Evolutionary conservation across 2,888 invertebrate species (phyloP).

Genomic region (Euphydryas editha): DNA sequence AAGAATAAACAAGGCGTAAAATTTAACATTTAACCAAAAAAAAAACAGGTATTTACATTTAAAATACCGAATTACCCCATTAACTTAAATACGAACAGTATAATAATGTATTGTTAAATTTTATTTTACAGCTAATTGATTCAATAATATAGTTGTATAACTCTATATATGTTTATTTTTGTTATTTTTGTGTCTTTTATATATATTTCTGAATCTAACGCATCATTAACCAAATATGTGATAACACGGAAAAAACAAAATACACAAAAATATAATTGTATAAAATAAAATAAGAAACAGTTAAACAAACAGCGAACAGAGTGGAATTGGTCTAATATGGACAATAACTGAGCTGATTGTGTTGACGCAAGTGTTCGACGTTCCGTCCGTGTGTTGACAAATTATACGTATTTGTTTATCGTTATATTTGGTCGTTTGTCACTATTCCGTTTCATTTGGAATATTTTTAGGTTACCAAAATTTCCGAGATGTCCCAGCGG

Average conservation of each 20-base stretch:
- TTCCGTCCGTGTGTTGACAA: constrained; percentile 52
- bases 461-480: not conserved
- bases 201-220: too few species aligned
- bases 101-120: too few species aligned
- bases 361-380: constrained; percentile 68
- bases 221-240: too few species aligned
- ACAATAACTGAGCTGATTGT: constrained; percentile 65
- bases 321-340: constrained; percentile 43
- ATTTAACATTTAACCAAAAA: too few species aligned
- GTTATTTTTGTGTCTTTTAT: too few species aligned
- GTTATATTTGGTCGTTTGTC: constrained; percentile 49
- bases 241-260: not conserved
- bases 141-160: too few species aligned
- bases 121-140: too few species aligned
- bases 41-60: too few species aligned
- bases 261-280: not conserved
- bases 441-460: not conserved
- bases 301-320: constrained; percentile 37
- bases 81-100: too few species aligned
- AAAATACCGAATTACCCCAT: too few species aligned
- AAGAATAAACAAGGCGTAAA: too few species aligned
- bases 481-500: not conserved
- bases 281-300: constrained; percentile 11
- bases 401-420: constrained; percentile 60
- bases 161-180: too few species aligned